Base-by-base conservation (phyloP, 2,888 invertebrate genomes). In the Podotricha telesiphe region DNA sequence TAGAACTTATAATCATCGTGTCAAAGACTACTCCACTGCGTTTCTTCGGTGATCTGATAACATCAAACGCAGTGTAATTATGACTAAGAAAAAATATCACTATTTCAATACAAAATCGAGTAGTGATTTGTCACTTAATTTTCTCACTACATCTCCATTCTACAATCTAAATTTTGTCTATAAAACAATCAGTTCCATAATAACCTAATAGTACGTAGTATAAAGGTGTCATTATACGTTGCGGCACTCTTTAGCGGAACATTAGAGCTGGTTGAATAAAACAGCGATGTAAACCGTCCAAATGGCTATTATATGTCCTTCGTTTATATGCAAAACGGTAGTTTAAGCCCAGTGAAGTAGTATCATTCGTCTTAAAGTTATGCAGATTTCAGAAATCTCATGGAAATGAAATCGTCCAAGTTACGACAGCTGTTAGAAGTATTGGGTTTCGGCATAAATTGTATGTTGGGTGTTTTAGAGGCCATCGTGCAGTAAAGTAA, bases 301-400 rank as follows among this genome's bases (percentile, higher is more conserved):
- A 74, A 73, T 65, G 67, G 72, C 73, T 61, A 73, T 71, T 73
- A 65, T 74, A 68, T 68, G 64, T 66, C 69, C 67, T 68, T 75
- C 71, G 79, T 81, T 80, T 79, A 77, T 77, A 80, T 79, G 78
- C 75, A 77, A 78, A 80, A 78, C 73, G 78, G 75, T 75, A 72
- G 73, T 77, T 77, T 75, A 73, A 74, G 73, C 69, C 67, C 65
- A 55, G 62, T 42, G 53, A 67, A 75, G 67, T 74, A 67, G 71
- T 75, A 74, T 70, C 75, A 72, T 73, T 73, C 69, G 72, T 73
- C 71, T 66, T 67, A 65, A 73, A 78, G 75, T 78, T 79, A 79
- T 80, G 79, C 76, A 78, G 77, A 79, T 80, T 77, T 74, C 70
- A 65, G 71, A 73, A 76, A 77, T 77, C 76, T 77, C 71, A 65